Conservation (phyloP, 2,797 vertebrate genomes). For the Hemibagrus guttatus region DNA sequence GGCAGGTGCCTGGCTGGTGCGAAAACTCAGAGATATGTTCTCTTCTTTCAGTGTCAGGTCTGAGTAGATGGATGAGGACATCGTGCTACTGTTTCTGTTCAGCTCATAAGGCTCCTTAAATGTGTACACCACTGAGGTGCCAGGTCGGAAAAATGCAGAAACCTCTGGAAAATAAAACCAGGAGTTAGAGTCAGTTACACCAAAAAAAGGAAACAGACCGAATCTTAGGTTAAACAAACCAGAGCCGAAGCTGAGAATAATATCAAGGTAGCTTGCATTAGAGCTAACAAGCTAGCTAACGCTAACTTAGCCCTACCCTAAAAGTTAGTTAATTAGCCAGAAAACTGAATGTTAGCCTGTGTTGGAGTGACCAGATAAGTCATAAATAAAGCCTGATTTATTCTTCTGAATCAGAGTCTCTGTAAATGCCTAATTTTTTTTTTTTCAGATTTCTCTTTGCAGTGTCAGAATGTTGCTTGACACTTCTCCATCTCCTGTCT, state of each 20-base stretch:
- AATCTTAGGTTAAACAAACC: no score
- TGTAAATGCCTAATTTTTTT: neutral
- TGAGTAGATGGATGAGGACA: conserved; percentile 78
- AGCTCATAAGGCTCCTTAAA: conserved; percentile 82
- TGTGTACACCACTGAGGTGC: conserved; percentile 81
- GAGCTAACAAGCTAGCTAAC: neutral
- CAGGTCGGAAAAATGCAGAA: conserved; percentile 84
- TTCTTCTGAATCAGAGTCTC: neutral
- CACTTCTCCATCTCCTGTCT: neutral
- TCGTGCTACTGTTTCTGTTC: conserved; percentile 78
- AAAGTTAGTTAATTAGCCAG: neutral
- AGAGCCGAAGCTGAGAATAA: neutral
- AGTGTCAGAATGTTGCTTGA: neutral
- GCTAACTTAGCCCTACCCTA: neutral
- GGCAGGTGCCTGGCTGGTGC: conserved; percentile 80
- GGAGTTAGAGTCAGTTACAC: neutral
- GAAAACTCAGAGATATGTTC: conserved; percentile 82
- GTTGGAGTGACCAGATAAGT: neutral
- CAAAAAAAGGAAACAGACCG: neutral
- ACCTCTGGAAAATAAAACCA: conserved; percentile 75
- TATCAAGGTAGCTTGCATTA: neutral
- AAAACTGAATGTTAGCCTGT: neutral
- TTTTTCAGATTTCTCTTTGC: neutral
- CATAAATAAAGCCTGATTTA: neutral
- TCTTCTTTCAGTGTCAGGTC: conserved; percentile 81